These are phyloP conservation scores for Martes martes DNA, from an alignment of 2,113 vertebrate species.

Conservation along the genomic window DNA sequence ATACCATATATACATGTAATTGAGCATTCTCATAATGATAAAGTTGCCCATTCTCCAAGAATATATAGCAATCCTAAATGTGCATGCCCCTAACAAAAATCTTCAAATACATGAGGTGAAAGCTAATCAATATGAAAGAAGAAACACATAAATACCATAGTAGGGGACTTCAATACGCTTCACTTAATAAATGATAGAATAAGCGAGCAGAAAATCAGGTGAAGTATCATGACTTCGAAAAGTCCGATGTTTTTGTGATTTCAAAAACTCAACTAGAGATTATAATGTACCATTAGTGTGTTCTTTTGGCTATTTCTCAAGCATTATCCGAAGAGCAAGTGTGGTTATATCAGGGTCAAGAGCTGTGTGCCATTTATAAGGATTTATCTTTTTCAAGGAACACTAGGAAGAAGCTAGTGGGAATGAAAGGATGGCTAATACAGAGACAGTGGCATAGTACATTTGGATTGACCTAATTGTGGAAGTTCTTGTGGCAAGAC, in stretches of 20 bases:
- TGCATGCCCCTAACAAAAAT: neutral
- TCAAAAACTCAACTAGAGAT: neutral
- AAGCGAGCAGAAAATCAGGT: neutral
- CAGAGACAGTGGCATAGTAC: neutral
- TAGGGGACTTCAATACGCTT: neutral
- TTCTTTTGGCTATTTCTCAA: neutral
- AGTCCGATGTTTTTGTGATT: neutral
- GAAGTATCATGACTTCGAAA: neutral
- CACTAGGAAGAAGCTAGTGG: neutral
- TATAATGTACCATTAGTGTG: neutral
- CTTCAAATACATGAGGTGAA: neutral
- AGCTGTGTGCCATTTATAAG: neutral
- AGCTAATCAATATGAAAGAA: neutral
- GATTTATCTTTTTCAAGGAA: neutral
- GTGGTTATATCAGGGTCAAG: neutral
- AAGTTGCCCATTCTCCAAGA: neutral
- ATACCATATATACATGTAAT: too few relatives aligned
- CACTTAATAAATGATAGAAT: neutral
- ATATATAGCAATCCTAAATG: neutral
- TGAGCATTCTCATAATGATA: neutral
- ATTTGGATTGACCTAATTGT: neutral
- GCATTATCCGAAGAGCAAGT: neutral
- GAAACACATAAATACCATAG: neutral
- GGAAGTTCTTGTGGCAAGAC: neutral
- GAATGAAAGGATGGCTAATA: neutral